Evolutionary conservation across 2,797 vertebrate genomes (phyloP).

Genomic region (Nannoperca obscura): DNA sequence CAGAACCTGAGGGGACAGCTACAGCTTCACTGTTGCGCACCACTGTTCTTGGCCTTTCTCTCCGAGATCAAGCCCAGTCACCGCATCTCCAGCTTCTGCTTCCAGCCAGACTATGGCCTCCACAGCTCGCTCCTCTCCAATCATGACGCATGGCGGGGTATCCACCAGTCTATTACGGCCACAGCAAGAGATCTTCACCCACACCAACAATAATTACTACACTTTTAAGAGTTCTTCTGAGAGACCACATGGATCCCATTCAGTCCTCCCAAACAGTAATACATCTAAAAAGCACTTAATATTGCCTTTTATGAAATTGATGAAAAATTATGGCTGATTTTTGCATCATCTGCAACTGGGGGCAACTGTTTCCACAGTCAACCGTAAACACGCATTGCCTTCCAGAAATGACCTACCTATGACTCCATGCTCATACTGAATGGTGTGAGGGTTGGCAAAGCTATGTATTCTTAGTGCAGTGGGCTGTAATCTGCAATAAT

Average conservation of each 20-base stretch:
- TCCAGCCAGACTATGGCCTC: slow-evolving; percentile 39
- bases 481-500: neutral
- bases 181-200: slow-evolving; percentile 10
- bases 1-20: slow-evolving; percentile 56
- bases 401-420: slow-evolving; percentile 1
- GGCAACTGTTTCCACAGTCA: neutral
- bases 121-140: slow-evolving; percentile 21
- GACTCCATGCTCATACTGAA: slow-evolving; percentile 14
- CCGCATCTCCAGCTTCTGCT: slow-evolving; percentile 60
- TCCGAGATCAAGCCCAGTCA: slow-evolving; percentile 47
- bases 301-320: neutral
- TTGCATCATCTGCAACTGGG: neutral
- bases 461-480: neutral
- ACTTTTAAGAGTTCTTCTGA: neutral
- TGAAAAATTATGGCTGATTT: neutral
- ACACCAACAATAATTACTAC: slow-evolving; percentile 2
- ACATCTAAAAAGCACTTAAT: slow-evolving; percentile 2
- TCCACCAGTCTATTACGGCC: slow-evolving; percentile 19
- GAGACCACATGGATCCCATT: neutral
- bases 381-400: neutral
- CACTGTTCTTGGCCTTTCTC: slow-evolving; percentile 69
- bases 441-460: neutral
- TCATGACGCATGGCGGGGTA: slow-evolving; percentile 24
- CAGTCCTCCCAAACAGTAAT: neutral
- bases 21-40: slow-evolving; percentile 74